These are phyloP conservation scores for Psilanteris sp. DNA, from an alignment of 1,140 invertebrate species.

Conservation along the genomic window DNA sequence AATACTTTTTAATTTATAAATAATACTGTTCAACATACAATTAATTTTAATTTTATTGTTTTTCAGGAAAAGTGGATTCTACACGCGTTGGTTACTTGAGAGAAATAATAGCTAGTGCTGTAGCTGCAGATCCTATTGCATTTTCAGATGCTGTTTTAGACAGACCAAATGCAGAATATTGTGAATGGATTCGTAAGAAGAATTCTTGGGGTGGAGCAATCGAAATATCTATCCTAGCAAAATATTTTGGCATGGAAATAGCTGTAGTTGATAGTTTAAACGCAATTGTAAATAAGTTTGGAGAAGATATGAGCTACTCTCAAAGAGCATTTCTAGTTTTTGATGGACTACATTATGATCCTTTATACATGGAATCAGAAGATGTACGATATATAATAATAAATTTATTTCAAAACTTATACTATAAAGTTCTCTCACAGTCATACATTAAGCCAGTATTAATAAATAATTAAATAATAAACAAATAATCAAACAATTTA, in stretches of 20 bases:
- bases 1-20: too few species aligned
- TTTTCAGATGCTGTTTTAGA: constrained; percentile 94
- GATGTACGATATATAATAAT: constrained; percentile 75
- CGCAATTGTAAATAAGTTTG: constrained; percentile 94
- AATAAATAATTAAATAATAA: too few species aligned
- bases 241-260: constrained; percentile 94
- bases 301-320: constrained; percentile 93
- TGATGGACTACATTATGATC: constrained; percentile 98
- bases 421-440: too few species aligned
- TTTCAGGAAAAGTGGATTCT: constrained; percentile 86
- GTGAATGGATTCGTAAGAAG: constrained; percentile 90
- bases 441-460: too few species aligned
- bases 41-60: too few species aligned
- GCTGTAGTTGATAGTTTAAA: constrained; percentile 95
- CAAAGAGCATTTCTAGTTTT: constrained; percentile 94
- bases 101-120: constrained; percentile 91
- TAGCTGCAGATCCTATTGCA: constrained; percentile 86
- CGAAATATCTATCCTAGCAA: constrained; percentile 93
- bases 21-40: too few species aligned
- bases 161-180: constrained; percentile 91
- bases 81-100: constrained; percentile 87
- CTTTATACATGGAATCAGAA: constrained; percentile 90
- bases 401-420: too few species aligned
- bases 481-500: too few species aligned
- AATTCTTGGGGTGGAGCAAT: constrained; percentile 98